A percentile compares a stretch with the other conserved stretches of the same genome.
phyloP scores from a whole-genome alignment of 2,797 vertebrate species.

The Apogon hyalosoma region DNA sequence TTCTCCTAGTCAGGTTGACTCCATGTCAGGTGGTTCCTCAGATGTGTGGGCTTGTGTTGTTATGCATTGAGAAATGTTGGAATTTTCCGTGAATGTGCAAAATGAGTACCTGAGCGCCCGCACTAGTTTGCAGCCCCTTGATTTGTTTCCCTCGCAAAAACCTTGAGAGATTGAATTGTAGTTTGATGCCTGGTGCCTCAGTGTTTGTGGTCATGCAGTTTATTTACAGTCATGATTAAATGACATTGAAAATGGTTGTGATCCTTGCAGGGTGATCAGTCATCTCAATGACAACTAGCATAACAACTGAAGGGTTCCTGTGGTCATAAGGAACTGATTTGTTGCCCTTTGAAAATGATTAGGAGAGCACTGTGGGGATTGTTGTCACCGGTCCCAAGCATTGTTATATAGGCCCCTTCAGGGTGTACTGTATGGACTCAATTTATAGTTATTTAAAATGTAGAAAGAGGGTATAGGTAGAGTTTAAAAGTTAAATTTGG shows the following conservation, averaged over 20 bases:
- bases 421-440: constrained; percentile 29
- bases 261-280: constrained; percentile 53
- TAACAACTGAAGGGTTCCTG: constrained; percentile 52
- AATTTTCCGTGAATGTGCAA: constrained; percentile 10
- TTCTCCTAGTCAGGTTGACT: constrained; percentile 5
- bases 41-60: background rate
- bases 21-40: background rate
- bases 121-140: constrained; percentile 15
- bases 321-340: constrained; percentile 73
- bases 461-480: background rate
- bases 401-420: constrained; percentile 57
- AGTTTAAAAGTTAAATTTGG: constrained; percentile 3
- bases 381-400: constrained; percentile 44
- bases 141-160: constrained; percentile 8
- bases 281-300: constrained; percentile 62
- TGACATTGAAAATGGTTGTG: constrained; percentile 72
- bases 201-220: constrained; percentile 54
- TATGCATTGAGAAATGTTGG: constrained; percentile 11
- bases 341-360: constrained; percentile 65
- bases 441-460: constrained; percentile 57
- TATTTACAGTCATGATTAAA: constrained; percentile 74
- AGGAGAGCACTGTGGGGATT: constrained; percentile 54
- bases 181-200: constrained; percentile 35
- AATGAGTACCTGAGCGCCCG: background rate
- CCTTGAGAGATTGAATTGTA: constrained; percentile 51